Evolutionary conservation across 2,113 vertebrate genomes (phyloP), one percentile per base, ranked within the genome.

Genomic region (Tamias sibiricus): DNA sequence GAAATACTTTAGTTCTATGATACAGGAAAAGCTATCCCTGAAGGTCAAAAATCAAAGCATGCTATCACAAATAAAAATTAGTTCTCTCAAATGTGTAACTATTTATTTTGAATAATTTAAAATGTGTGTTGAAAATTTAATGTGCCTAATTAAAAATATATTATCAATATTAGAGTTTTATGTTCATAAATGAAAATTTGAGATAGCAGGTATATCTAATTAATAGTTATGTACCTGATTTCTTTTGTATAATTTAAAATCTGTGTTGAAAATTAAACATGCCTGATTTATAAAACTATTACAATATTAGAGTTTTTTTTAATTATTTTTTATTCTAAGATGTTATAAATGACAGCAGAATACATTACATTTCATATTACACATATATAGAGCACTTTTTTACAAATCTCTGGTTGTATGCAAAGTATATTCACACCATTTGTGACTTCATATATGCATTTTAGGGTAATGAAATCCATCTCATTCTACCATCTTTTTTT

Each of bases 11-110:
- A n/a, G 10, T n/a, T 88, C 26, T 87, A 47, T 83, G 40, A 66
- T 85, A 69, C 75, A 79, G 88, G 44, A 75, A 90, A 97, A 79
- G 19, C 66, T 87, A 9, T 64, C 12, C 1, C 19, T 68, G 11
- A 83, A 90, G 11, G 57, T 79, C 35, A 81, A 97, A 96, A 91
- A 24, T 95, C 64, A 91, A 91, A 82, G 14, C 8, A 54, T 42
- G 1, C 22, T 92, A 37, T 90, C 16, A 71, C 40, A 75, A 74
- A 54, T 28, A 37, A 35, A 68, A 68, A n/a, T 44, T 71, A 71
- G 20, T 84, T 94, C 44, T 80, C 20, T 87, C 84, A 90, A 95
- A 94, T 42, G 54, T 16, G 81, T 62, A n/a, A 86, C 11, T 14
- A 84, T 66, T 94, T 66, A 49, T 72, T 79, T 72, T 79, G 2